Evolutionary conservation across 2,888 invertebrate genomes (phyloP).

Genomic region (Hyppa rectilinea): DNA sequence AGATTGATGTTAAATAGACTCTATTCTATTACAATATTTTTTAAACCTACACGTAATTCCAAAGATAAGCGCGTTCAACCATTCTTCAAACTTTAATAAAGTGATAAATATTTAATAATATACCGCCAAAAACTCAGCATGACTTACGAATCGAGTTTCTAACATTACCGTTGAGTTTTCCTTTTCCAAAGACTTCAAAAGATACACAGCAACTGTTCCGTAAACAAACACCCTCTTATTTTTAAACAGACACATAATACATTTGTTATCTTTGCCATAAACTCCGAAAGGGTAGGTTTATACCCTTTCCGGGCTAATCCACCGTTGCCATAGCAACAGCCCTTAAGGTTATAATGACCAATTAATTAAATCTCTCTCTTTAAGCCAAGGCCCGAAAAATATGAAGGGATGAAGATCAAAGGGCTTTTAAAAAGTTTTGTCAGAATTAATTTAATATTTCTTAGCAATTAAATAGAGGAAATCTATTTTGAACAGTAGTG

Average conservation of each 20-base stretch:
- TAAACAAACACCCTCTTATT: slow-evolving; percentile 20
- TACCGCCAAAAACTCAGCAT: too few species aligned
- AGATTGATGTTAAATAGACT: too few species aligned
- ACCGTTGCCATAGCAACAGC: slow-evolving; percentile 67
- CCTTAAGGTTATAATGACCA: slow-evolving; percentile 77
- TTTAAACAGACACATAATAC: slow-evolving; percentile 35
- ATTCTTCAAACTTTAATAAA: too few species aligned
- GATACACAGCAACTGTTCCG: neutral
- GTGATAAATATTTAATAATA: too few species aligned
- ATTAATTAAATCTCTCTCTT: slow-evolving; percentile 80
- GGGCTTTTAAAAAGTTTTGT: slow-evolving; percentile 66
- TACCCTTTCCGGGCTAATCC: slow-evolving; percentile 63
- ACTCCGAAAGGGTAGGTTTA: slow-evolving; percentile 48
- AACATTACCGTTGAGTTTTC: neutral
- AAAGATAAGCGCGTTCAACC: too few species aligned
- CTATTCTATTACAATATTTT: too few species aligned
- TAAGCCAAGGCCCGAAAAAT: slow-evolving; percentile 69
- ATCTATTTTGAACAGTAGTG: slow-evolving; percentile 47
- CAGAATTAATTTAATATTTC: slow-evolving; percentile 64
- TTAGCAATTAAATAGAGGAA: slow-evolving; percentile 51
- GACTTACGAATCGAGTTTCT: too few species aligned
- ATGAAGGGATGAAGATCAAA: slow-evolving; percentile 74
- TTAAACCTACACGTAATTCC: too few species aligned
- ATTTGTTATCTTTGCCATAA: slow-evolving; percentile 53
- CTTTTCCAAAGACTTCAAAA: neutral